These are phyloP conservation scores for Penaeus vannamei DNA, from an alignment of 1,140 invertebrate species.

Conservation along the genomic window DNA sequence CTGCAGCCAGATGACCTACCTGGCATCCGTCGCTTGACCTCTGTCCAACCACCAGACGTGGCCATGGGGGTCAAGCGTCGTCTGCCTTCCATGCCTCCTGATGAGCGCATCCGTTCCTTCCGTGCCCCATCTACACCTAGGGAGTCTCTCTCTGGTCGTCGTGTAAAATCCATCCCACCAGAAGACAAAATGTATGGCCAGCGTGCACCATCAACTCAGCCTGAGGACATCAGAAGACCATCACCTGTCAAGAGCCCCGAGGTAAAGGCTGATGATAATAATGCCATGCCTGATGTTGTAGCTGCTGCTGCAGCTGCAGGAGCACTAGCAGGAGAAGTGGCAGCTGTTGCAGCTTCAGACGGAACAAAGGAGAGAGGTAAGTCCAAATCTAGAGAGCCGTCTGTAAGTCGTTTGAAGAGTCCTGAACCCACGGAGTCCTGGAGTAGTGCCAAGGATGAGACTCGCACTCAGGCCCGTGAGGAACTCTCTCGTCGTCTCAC, in stretches of 20 bases:
- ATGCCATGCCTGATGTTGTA: conserved; percentile 42
- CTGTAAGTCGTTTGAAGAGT: conserved; percentile 56
- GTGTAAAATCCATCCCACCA: conserved; percentile 39
- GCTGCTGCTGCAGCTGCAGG: conserved; percentile 41
- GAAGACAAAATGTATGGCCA: conserved; percentile 22
- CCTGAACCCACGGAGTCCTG: conserved; percentile 43
- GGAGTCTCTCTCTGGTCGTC: conserved; percentile 10
- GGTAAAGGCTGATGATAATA: neutral
- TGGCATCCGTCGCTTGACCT: neutral
- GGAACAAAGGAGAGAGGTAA: conserved; percentile 18
- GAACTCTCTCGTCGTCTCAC: conserved; percentile 66
- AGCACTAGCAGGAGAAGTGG: conserved; percentile 17
- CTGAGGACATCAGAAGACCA: neutral
- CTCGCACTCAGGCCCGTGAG: conserved; percentile 58
- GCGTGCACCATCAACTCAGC: neutral
- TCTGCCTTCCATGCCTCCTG: conserved; percentile 49
- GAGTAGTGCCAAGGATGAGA: conserved; percentile 49
- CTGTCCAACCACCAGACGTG: conserved; percentile 28
- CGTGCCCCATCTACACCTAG: conserved; percentile 53
- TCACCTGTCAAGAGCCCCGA: neutral
- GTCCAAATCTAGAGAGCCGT: conserved; percentile 36
- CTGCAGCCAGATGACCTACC: conserved; percentile 52
- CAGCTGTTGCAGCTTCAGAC: conserved; percentile 33
- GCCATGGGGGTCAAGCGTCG: conserved; percentile 9
- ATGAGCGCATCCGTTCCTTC: conserved; percentile 31